phyloP scores from a whole-genome alignment of 2,113 vertebrate genomes.

The Elgaria multicarinata region DNA sequence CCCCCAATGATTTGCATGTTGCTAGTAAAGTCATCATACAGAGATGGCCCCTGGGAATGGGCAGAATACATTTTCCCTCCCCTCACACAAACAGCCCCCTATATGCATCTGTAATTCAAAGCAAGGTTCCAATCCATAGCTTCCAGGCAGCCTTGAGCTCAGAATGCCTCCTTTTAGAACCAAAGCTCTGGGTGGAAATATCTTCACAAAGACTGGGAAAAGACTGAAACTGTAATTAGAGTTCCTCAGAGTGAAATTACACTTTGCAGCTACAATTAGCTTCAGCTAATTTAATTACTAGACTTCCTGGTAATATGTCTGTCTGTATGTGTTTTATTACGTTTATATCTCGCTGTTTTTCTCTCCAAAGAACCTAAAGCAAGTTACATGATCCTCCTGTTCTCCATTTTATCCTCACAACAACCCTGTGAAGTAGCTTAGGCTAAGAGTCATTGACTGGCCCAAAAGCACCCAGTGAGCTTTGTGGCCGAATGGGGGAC shows the following conservation, averaged over 20 bases:
- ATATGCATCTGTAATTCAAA: not conserved
- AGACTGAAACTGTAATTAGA: not conserved
- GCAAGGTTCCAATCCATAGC: not conserved
- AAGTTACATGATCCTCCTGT: too few species aligned
- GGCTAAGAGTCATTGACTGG: too few species aligned
- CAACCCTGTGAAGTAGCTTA: too few species aligned
- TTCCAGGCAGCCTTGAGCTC: not conserved
- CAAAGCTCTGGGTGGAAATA: not conserved
- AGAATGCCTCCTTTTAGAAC: not conserved
- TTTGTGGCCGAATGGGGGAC: too few species aligned
- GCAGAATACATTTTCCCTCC: not conserved
- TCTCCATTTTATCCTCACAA: too few species aligned
- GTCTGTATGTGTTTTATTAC: too few species aligned
- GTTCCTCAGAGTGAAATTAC: not conserved
- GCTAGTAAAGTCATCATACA: not conserved
- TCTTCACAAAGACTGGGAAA: not conserved
- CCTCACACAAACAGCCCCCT: too few species aligned
- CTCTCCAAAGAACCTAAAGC: too few species aligned
- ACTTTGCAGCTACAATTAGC: not conserved
- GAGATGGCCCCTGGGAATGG: not conserved
- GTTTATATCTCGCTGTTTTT: too few species aligned
- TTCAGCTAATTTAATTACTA: not conserved
- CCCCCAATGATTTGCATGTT: not conserved
- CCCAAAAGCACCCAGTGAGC: too few species aligned
- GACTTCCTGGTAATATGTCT: not conserved